These are phyloP conservation scores for Brachypodius melanocephalos DNA, from an alignment of 2,113 vertebrate species.

Conservation along the genomic window DNA sequence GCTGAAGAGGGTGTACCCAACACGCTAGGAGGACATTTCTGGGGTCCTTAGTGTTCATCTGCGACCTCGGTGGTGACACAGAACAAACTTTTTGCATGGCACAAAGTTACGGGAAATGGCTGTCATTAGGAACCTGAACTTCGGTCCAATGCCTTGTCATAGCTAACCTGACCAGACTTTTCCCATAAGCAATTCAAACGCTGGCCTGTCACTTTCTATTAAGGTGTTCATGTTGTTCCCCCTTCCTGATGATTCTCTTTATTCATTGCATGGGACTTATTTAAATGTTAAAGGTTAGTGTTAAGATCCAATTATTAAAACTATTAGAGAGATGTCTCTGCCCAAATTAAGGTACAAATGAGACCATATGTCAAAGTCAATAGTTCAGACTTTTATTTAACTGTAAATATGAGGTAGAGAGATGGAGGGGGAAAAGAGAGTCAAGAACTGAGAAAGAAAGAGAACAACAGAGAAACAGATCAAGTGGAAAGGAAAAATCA, in stretches of 20 bases:
- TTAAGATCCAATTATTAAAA: neutral
- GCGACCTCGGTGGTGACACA: neutral
- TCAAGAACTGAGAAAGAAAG: neutral
- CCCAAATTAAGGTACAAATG: neutral
- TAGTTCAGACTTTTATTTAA: neutral
- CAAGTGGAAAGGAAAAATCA: neutral
- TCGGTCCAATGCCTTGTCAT: neutral
- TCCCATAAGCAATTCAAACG: neutral
- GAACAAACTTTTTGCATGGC: neutral
- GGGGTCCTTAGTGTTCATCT: neutral
- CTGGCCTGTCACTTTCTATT: neutral
- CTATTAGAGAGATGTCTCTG: neutral
- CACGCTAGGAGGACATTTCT: rapidly evolving
- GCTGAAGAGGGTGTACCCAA: neutral
- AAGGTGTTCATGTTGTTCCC: neutral
- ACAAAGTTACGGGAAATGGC: neutral
- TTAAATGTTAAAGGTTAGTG: neutral
- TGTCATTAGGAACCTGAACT: neutral
- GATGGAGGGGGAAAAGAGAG: neutral
- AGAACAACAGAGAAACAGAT: rapidly evolving
- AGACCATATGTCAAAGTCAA: neutral
- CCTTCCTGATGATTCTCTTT: neutral
- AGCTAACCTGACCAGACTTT: neutral
- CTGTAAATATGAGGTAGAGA: neutral
- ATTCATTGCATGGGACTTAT: neutral